A percentile compares a stretch with the other conserved stretches of the same genome.
Conservation (phyloP, 2,888 invertebrate genomes). For the Dysmachus trigonus region DNA sequence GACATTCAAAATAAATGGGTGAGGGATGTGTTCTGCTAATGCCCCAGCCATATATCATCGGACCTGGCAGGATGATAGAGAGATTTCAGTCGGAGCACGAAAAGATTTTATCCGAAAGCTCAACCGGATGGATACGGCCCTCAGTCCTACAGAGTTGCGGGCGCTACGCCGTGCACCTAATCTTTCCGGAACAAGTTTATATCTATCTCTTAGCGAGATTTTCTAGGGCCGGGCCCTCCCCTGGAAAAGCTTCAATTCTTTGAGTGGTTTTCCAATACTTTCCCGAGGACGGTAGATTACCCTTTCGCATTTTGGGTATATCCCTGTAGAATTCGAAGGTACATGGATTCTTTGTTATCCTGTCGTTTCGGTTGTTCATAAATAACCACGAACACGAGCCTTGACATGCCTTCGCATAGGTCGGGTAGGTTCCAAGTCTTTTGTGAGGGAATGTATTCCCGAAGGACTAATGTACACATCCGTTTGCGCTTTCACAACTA, state of each 20-base stretch:
- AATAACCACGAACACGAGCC: constrained; percentile 48
- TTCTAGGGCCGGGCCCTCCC: background rate
- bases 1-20: constrained; percentile 7
- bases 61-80: constrained; percentile 38
- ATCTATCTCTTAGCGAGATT: constrained; percentile 3
- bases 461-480: constrained; percentile 47
- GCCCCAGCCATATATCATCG: constrained; percentile 19
- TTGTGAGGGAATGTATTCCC: constrained; percentile 45
- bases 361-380: constrained; percentile 49
- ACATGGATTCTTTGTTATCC: constrained; percentile 48
- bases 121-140: background rate
- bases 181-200: constrained; percentile 15
- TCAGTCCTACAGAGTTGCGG: background rate
- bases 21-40: constrained; percentile 27
- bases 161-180: background rate
- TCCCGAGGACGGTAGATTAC: constrained; percentile 38
- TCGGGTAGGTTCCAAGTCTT: constrained; percentile 37
- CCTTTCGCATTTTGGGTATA: constrained; percentile 46
- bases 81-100: background rate
- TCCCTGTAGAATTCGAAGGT: constrained; percentile 45
- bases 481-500: constrained; percentile 44
- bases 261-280: constrained; percentile 45
- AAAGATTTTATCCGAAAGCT: constrained; percentile 27
- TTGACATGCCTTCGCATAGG: constrained; percentile 48
- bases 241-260: constrained; percentile 40